Evolutionary conservation across 2,888 invertebrate species (phyloP).

Genomic region (Cosmorhoe ocellata): DNA sequence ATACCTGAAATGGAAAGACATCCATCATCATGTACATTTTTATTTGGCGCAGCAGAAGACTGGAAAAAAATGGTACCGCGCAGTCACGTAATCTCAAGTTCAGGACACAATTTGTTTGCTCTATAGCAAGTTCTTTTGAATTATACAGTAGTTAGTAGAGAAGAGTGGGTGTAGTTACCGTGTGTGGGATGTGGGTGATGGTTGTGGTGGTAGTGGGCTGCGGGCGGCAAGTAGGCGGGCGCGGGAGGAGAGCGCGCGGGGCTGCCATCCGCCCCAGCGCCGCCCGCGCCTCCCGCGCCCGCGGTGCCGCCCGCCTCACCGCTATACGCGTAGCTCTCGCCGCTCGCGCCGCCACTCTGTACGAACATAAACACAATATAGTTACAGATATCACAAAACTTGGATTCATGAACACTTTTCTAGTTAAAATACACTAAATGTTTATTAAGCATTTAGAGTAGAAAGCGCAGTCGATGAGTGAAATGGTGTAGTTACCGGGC

Average conservation of each 20-base stretch:
- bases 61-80: too few relatives aligned
- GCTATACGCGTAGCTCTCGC: constrained; percentile 42
- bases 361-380: constrained; percentile 6
- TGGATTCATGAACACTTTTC: too few relatives aligned
- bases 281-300: constrained; percentile 33
- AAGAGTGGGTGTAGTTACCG: constrained; percentile 34
- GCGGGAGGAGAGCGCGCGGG: constrained; percentile 91
- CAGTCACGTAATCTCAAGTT: too few relatives aligned
- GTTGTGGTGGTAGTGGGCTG: constrained; percentile 71
- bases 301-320: constrained; percentile 33
- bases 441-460: too few relatives aligned
- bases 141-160: too few relatives aligned
- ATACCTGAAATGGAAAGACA: constrained; percentile 80
- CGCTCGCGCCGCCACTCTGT: constrained; percentile 43
- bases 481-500: constrained; percentile 43
- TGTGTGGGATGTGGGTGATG: constrained; percentile 62
- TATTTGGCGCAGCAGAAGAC: too few relatives aligned
- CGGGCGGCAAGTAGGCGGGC: constrained; percentile 69
- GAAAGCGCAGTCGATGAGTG: too few relatives aligned
- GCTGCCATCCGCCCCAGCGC: constrained; percentile 65
- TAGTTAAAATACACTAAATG: too few relatives aligned
- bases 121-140: too few relatives aligned
- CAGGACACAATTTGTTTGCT: too few relatives aligned
- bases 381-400: too few relatives aligned
- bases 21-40: too few relatives aligned